These are phyloP conservation scores for Iphiclides podalirius DNA, from an alignment of 2,888 invertebrate genomes.

Conservation along the genomic window DNA sequence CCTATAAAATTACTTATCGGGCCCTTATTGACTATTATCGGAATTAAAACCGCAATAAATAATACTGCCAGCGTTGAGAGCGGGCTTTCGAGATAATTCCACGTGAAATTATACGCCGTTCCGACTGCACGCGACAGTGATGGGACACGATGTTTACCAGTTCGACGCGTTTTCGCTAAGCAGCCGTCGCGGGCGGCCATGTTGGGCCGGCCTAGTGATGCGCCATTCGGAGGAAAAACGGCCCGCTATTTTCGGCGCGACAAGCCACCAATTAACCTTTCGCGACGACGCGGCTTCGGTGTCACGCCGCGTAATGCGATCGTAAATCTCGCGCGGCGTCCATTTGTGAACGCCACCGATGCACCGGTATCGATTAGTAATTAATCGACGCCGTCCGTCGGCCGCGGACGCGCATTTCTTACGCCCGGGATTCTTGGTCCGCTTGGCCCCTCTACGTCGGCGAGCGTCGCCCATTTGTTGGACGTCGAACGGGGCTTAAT, in stretches of 20 bases:
- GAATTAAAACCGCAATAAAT: background rate
- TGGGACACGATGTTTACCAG: constrained; percentile 4
- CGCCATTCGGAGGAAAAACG: background rate
- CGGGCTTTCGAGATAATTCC: no score
- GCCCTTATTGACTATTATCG: constrained; percentile 1
- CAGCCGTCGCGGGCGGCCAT: no score
- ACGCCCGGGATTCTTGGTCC: constrained; percentile 8
- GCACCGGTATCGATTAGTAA: constrained; percentile 48
- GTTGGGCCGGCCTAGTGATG: no score
- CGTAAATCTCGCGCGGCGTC: constrained; percentile 53
- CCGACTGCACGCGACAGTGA: constrained; percentile 11
- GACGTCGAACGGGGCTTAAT: no score
- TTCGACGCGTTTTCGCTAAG: no score
- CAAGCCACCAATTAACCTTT: constrained; percentile 68
- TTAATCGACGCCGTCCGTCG: constrained; percentile 42
- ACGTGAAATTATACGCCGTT: no score
- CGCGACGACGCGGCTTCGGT: constrained; percentile 49
- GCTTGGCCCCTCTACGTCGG: no score
- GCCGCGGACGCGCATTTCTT: constrained; percentile 32
- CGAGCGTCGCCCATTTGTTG: no score
- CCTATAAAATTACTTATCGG: constrained; percentile 9
- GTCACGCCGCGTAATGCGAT: constrained; percentile 52
- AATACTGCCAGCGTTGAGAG: no score
- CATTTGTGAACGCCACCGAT: constrained; percentile 45
- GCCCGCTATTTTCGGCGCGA: constrained; percentile 47